Evolutionary conservation across 2,113 vertebrate genomes (phyloP).

Genomic region (Equus quagga): DNA sequence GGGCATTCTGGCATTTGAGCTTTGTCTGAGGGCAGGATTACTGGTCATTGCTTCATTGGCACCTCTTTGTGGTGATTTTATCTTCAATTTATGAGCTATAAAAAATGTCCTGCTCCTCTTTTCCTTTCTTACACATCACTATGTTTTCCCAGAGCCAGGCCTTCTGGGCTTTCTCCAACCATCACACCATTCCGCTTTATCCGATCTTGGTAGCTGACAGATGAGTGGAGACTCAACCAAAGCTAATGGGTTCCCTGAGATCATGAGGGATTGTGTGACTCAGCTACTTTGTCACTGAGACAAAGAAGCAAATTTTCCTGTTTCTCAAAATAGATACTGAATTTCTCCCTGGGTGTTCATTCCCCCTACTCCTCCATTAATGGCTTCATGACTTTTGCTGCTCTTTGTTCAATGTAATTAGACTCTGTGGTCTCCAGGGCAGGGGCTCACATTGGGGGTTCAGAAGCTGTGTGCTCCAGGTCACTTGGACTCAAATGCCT

Average conservation of each 20-base stretch:
- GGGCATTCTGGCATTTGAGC: not conserved
- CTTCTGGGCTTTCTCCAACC: not conserved
- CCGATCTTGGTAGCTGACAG: not conserved
- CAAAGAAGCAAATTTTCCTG: not conserved
- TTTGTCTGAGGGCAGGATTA: not conserved
- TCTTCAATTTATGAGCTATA: slow-evolving; percentile 38
- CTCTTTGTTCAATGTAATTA: not conserved
- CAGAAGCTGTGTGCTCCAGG: not conserved
- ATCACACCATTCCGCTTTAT: not conserved
- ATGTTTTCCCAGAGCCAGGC: not conserved
- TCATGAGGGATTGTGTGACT: not conserved
- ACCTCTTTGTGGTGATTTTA: slow-evolving; percentile 57
- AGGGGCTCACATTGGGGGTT: not conserved
- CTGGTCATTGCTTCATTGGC: slow-evolving; percentile 4
- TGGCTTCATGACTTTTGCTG: not conserved
- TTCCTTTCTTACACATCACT: not conserved
- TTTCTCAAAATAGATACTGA: slow-evolving; percentile 33
- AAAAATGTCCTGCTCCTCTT: not conserved
- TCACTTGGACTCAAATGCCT: not conserved
- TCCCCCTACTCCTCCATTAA: not conserved
- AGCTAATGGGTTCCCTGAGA: slow-evolving; percentile 1
- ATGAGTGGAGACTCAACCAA: not conserved
- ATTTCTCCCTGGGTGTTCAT: not conserved
- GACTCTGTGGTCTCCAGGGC: not conserved
- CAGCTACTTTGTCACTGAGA: slow-evolving; percentile 33